Conservation (phyloP, 2,113 vertebrate species). For the Anolis sagrei region DNA sequence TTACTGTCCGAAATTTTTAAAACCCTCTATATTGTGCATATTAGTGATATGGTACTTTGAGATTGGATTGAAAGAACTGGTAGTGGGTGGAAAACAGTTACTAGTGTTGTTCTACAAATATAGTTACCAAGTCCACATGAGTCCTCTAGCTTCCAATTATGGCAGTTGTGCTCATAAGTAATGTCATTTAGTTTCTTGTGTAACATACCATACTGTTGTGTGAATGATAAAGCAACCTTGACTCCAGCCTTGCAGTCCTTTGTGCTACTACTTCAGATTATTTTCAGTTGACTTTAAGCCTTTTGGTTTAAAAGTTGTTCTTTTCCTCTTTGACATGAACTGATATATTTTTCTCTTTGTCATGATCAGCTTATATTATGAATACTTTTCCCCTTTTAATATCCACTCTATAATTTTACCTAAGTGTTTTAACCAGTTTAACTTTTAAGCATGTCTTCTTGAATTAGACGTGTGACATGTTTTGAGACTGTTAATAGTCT, state of each 20-base stretch:
- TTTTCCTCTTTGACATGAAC: background rate
- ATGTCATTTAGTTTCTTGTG: background rate
- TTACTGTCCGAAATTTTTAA: background rate
- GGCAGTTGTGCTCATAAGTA: background rate
- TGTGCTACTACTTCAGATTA: background rate
- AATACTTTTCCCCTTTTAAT: background rate
- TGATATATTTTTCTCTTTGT: background rate
- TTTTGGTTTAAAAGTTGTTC: background rate
- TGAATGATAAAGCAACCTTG: background rate
- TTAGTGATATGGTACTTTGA: background rate
- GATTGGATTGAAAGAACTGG: background rate
- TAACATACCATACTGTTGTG: background rate
- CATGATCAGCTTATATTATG: background rate
- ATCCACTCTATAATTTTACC: background rate
- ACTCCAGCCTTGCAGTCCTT: background rate
- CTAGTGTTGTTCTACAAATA: background rate
- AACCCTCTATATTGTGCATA: background rate
- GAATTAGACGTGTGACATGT: slow-evolving; percentile 2
- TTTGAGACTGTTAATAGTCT: slow-evolving; percentile 48
- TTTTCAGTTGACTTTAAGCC: background rate
- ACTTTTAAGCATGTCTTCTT: slow-evolving; percentile 21
- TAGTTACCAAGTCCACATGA: background rate
- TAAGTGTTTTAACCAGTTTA: background rate
- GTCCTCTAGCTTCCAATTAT: background rate
- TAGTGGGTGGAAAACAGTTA: background rate